Percentiles rank a stretch among this genome's conserved stretches.
Conservation (phyloP, 2,797 vertebrate species). For the Alfaro cultratus region DNA sequence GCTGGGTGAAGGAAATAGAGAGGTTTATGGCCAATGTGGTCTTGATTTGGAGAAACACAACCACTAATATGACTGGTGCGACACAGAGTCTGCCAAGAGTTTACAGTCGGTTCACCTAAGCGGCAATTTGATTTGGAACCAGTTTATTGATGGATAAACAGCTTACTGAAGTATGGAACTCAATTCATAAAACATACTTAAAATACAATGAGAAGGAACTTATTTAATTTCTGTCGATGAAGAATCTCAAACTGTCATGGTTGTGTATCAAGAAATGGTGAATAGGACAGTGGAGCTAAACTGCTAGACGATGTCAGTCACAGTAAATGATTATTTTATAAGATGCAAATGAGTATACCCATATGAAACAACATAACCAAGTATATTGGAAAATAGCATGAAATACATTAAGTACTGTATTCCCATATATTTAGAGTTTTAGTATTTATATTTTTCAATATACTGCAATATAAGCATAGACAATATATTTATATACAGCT, state of each 20-base stretch:
- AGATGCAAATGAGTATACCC: background rate
- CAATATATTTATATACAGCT: no score
- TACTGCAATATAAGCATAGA: no score
- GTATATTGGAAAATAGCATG: no score
- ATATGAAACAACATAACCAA: no score
- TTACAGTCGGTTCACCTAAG: conserved; percentile 7
- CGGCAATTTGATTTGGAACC: conserved; percentile 21
- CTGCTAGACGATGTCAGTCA: conserved; percentile 14
- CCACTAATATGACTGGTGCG: conserved; percentile 48
- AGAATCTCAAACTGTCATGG: conserved; percentile 22
- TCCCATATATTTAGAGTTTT: no score
- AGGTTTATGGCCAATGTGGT: conserved; percentile 69
- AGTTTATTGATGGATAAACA: conserved; percentile 19
- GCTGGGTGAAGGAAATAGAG: conserved; percentile 60
- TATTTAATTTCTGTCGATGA: conserved; percentile 19
- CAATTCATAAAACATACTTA: conserved; percentile 6
- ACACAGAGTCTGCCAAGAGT: conserved; percentile 26
- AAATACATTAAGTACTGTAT: no score
- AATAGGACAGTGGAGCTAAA: conserved; percentile 7
- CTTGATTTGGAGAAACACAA: conserved; percentile 52
- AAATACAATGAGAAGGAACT: conserved; percentile 19
- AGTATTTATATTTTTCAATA: no score
- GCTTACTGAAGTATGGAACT: background rate
- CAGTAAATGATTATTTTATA: conserved; percentile 38
- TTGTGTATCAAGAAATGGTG: conserved; percentile 20